Percentiles rank a stretch among this genome's conserved stretches.
phyloP scores from a whole-genome alignment of 2,113 vertebrate species.

The Epinephelus cyanopodus region DNA sequence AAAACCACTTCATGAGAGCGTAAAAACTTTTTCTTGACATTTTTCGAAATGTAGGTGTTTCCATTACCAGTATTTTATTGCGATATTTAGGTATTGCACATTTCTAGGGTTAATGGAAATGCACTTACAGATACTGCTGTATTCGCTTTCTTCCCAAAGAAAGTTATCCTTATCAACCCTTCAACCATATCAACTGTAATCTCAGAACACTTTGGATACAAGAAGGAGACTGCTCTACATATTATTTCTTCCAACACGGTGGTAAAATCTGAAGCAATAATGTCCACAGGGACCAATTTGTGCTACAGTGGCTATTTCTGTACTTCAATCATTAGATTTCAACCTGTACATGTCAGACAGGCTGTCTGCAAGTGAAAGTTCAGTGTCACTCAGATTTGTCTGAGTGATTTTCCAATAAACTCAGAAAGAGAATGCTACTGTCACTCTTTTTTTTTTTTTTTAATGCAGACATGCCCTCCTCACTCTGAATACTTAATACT shows the following conservation, averaged over 20 bases:
- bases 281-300: conserved; percentile 34
- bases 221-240: neutral
- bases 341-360: conserved; percentile 34
- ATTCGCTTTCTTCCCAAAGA: neutral
- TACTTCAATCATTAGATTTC: conserved; percentile 42
- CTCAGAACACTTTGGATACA: neutral
- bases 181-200: neutral
- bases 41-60: too few species aligned
- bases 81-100: too few species aligned
- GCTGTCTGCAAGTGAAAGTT: conserved; percentile 48
- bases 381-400: conserved; percentile 32
- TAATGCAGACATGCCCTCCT: neutral
- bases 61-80: too few species aligned
- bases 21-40: too few species aligned
- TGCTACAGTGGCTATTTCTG: conserved; percentile 31
- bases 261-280: conserved; percentile 13
- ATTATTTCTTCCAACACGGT: neutral
- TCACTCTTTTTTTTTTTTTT: conserved; percentile 16
- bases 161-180: neutral
- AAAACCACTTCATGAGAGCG: too few species aligned
- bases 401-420: conserved; percentile 12
- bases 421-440: conserved; percentile 1
- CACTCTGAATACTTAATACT: conserved; percentile 15
- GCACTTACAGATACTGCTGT: neutral
- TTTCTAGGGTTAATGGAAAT: too few species aligned